These are phyloP conservation scores for Coregonus suidteri DNA, from an alignment of 2,797 vertebrate genomes.

Conservation along the genomic window DNA sequence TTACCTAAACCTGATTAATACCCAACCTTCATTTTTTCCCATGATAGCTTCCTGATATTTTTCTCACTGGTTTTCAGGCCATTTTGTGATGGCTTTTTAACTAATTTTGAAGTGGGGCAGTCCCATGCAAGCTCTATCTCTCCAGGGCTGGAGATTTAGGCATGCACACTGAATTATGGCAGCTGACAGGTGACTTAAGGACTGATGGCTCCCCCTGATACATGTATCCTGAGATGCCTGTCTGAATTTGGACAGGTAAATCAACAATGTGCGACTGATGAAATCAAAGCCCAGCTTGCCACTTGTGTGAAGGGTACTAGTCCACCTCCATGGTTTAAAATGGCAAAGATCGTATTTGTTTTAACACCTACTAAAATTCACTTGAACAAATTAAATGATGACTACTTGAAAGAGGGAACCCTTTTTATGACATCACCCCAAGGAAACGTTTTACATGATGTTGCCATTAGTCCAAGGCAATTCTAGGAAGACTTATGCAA, in stretches of 20 bases:
- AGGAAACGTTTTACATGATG: no score
- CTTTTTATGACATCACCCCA: no score
- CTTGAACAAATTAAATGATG: no score
- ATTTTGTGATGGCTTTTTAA: background rate
- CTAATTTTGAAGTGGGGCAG: conserved; percentile 11
- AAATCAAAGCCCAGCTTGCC: background rate
- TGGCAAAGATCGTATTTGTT: background rate
- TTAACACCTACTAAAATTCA: no score
- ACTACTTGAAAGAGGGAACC: no score
- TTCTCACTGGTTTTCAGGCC: background rate
- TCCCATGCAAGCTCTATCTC: conserved; percentile 9
- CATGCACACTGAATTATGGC: background rate
- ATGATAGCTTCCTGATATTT: no score
- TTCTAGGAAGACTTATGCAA: no score
- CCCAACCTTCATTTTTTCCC: background rate
- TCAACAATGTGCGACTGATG: background rate
- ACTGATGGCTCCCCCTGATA: background rate
- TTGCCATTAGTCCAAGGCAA: no score
- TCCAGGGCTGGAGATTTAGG: conserved; percentile 1
- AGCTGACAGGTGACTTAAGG: conserved; percentile 5
- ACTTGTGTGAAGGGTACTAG: no score
- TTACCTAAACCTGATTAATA: conserved; percentile 33
- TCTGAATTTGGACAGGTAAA: conserved; percentile 5
- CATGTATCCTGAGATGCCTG: background rate
- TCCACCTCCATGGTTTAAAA: background rate